phyloP scores from a whole-genome alignment of 2,888 invertebrate species.

The Furcula furcula region DNA sequence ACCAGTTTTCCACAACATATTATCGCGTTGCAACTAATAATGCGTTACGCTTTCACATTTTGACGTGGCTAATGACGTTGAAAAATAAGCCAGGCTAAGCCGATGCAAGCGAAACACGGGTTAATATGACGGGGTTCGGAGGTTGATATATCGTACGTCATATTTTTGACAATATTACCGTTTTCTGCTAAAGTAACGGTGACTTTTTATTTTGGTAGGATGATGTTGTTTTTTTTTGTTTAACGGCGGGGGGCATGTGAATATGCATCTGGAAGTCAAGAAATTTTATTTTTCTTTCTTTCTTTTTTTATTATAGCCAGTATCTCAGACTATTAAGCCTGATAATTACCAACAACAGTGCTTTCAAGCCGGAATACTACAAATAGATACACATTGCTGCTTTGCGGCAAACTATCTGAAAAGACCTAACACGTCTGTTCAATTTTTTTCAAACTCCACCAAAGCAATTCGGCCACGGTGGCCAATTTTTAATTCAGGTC shows the following conservation, averaged over 20 bases:
- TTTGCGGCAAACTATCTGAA: too few relatives aligned
- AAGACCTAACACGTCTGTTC: too few relatives aligned
- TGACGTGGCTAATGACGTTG: constrained; percentile 49
- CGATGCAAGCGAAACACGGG: constrained; percentile 41
- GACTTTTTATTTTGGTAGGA: constrained; percentile 37
- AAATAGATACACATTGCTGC: too few relatives aligned
- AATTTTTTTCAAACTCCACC: too few relatives aligned
- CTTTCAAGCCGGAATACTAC: too few relatives aligned
- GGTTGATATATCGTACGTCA: constrained; percentile 45
- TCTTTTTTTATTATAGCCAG: too few relatives aligned
- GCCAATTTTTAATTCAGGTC: too few relatives aligned
- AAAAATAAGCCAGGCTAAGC: constrained; percentile 50
- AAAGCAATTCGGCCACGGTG: too few relatives aligned
- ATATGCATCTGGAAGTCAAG: background rate
- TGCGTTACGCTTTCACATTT: constrained; percentile 47
- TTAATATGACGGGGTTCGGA: constrained; percentile 38
- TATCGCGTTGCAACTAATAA: constrained; percentile 44
- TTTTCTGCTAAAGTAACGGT: constrained; percentile 34
- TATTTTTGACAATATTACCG: constrained; percentile 42
- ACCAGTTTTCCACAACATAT: constrained; percentile 30
- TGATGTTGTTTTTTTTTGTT: background rate
- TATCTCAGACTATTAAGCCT: too few relatives aligned
- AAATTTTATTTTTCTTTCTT: too few relatives aligned
- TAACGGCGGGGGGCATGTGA: background rate
- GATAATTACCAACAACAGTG: too few relatives aligned